Base-by-base conservation (phyloP, 2,888 invertebrate species). In the Eilema griseolum region DNA sequence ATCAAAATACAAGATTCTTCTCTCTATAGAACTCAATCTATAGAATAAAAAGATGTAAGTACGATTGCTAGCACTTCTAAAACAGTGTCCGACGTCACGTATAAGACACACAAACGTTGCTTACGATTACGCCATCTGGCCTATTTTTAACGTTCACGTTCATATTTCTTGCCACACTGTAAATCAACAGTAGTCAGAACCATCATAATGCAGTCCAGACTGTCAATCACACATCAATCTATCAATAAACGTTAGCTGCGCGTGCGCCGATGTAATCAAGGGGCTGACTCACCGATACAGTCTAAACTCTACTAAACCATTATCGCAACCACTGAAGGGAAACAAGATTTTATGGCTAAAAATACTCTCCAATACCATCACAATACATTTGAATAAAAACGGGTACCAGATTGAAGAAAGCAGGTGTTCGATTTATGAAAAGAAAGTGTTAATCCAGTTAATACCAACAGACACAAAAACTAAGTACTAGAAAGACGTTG, bases 211-310 rank as follows among this genome's bases (percentile, higher is more conserved):
- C 1, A 31, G 59, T 46, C 28, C 37, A 73, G 67, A 80, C 66
- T 64, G 77, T 77, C 78, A 77, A 52, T 69, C 67, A 56, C 61
- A 72, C 67, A 67, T 69, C 67, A 20, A 20, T 73, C 69, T 52
- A 60, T 75, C 71, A 77, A 46, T 75, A 67, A 65, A 69, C 71
- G 70, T 67, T 37, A 60, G 1, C 31, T 16, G 72, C 70, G 74
- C 59, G 3, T 46, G 72, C 67, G 61, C 57, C 56, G 20, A 66
- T 67, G 65, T 65, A 61, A 62, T 60, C 3, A 61, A n/a, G 7
- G 14, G 28, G 56, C 70, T 62, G 62, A 66, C 31, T 71, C 67
- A 71, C 33, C 23, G 60, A 52, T 57, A 41, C 23, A 41, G 20
- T 46, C 37, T 14, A 31, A 56, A 37, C 69, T 46, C n/a, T n/a